A percentile compares a stretch with the other conserved stretches of the same genome.
These are phyloP conservation scores for Oscheius myriophilus DNA, from an alignment of 2,888 invertebrate genomes.

Conservation along the genomic window DNA sequence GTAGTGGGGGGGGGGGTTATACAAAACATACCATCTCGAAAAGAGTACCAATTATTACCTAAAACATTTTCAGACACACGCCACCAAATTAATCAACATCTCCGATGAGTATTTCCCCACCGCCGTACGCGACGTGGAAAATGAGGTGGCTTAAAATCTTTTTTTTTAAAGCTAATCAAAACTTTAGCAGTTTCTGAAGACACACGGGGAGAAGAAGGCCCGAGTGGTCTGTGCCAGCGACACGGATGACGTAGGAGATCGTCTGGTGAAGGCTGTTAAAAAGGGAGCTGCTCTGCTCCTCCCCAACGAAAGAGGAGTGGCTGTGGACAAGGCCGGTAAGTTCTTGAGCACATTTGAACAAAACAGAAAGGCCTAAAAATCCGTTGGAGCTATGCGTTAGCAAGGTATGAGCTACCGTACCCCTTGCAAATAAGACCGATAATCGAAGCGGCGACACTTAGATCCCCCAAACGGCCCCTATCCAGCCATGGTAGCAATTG, in stretches of 20 bases:
- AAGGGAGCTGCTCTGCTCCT: conserved; percentile 40
- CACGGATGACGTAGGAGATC: conserved; percentile 49
- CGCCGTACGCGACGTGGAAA: conserved; percentile 42
- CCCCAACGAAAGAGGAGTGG: conserved; percentile 12
- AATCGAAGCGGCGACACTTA: too few relatives aligned
- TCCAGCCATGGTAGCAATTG: too few relatives aligned
- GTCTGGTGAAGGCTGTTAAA: conserved; percentile 46
- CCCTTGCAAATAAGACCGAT: too few relatives aligned
- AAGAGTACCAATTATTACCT: conserved; percentile 2
- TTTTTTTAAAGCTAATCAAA: too few relatives aligned
- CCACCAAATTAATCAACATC: conserved; percentile 54
- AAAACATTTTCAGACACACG: conserved; percentile 37
- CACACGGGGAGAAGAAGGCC: conserved; percentile 24
- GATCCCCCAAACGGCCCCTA: too few relatives aligned
- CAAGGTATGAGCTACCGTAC: too few relatives aligned
- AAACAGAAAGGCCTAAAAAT: too few relatives aligned
- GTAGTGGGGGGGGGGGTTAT: too few relatives aligned
- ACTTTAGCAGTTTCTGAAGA: conserved; percentile 24
- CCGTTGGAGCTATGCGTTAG: too few relatives aligned
- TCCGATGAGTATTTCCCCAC: conserved; percentile 48
- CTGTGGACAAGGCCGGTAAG: conserved; percentile 14
- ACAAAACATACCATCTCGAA: too few relatives aligned
- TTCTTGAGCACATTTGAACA: neutral
- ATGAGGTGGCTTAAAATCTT: neutral
- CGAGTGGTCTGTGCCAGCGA: conserved; percentile 53